Evolutionary conservation across 2,888 invertebrate genomes (phyloP).

Genomic region (Melieria picta): DNA sequence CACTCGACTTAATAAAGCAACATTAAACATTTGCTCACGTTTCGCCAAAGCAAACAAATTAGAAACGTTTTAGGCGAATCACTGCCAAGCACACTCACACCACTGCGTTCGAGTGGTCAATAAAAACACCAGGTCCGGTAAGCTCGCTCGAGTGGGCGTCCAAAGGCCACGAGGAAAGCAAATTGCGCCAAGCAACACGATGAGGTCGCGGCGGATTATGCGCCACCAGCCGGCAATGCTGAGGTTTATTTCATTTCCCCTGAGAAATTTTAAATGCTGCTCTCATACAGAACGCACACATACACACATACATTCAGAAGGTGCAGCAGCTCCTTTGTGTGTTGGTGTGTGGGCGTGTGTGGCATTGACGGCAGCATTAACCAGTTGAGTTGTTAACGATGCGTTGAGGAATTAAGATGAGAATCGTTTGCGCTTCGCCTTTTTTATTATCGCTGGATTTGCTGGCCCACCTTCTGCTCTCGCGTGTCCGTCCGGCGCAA

Average conservation of each 20-base stretch:
- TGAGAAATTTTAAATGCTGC: slow-evolving; percentile 19
- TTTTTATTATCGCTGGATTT: slow-evolving; percentile 25
- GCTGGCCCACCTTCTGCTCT: neutral
- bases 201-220: slow-evolving; percentile 21
- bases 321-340: too few species aligned
- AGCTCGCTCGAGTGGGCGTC: neutral
- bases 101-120: slow-evolving; percentile 23
- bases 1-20: slow-evolving; percentile 35
- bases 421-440: slow-evolving; percentile 25
- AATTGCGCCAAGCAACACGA: slow-evolving; percentile 1
- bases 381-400: slow-evolving; percentile 20
- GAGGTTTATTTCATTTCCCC: slow-evolving; percentile 7
- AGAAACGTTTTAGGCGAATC: slow-evolving; percentile 38
- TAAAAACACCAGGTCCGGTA: slow-evolving; percentile 14
- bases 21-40: slow-evolving; percentile 40
- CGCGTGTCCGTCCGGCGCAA: neutral
- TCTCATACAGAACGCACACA: neutral
- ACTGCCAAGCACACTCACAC: slow-evolving; percentile 15
- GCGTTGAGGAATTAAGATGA: slow-evolving; percentile 31
- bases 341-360: neutral
- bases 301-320: too few species aligned
- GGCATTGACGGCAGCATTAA: slow-evolving; percentile 10
- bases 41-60: slow-evolving; percentile 35
- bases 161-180: slow-evolving; percentile 25
- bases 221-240: neutral